Conservation (phyloP, 2,797 vertebrate species). For the Emydoidea blandingii region DNA sequence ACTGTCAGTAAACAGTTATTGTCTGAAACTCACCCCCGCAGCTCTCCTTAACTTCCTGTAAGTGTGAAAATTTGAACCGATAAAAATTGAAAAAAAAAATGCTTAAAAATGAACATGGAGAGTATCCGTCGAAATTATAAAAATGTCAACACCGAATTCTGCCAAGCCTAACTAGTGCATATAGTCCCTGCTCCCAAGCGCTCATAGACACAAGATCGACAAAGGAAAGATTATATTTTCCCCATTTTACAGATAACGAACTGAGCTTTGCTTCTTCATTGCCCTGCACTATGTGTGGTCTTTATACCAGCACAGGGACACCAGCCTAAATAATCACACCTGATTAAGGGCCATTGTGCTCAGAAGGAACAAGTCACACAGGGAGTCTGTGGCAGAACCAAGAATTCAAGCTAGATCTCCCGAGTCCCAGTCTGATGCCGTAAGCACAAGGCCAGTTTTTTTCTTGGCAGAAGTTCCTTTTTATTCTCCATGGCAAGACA, state of each 20-base stretch:
- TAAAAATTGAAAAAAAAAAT: background rate
- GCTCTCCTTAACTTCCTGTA: background rate
- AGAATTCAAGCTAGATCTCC: background rate
- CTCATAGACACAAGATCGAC: background rate
- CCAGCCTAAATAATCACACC: background rate
- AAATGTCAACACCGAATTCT: background rate
- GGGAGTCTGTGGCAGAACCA: background rate
- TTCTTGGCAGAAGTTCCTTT: background rate
- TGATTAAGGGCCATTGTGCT: background rate
- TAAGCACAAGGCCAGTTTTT: background rate
- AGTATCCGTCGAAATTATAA: background rate
- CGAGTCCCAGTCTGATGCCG: accelerated
- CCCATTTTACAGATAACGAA: background rate
- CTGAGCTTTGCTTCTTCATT: background rate
- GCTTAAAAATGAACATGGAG: background rate
- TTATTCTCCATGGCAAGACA: background rate
- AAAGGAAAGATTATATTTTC: background rate
- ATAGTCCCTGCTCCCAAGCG: background rate
- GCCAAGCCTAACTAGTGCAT: background rate
- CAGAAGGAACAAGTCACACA: background rate
- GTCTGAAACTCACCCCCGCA: no score
- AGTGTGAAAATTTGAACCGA: background rate
- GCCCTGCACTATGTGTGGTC: background rate
- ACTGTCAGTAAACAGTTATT: background rate
- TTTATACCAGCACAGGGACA: background rate